Percentiles rank a stretch among this genome's conserved stretches.
phyloP scores from a whole-genome alignment of 2,113 vertebrate species.

The Microcebus jonahi region DNA sequence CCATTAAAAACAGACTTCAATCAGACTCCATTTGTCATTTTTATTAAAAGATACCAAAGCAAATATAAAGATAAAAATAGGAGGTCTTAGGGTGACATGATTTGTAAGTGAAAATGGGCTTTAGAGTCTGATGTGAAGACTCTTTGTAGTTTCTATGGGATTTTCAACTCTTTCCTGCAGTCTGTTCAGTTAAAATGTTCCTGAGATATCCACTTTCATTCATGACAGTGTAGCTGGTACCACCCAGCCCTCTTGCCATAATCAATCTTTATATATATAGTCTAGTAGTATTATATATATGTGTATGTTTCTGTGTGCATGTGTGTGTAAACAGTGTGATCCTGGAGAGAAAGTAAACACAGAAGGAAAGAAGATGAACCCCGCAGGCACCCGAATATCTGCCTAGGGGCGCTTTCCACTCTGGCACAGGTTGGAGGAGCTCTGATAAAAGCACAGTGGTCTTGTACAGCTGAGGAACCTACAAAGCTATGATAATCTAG shows the following conservation, averaged over 20 bases:
- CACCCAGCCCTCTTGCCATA: not conserved
- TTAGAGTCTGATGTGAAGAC: not conserved
- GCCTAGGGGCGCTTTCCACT: not conserved
- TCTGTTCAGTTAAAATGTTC: not conserved
- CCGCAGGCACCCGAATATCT: not conserved
- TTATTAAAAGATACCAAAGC: constrained; percentile 1
- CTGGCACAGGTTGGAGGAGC: not conserved
- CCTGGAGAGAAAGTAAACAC: not conserved
- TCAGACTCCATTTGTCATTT: not conserved
- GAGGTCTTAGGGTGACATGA: not conserved
- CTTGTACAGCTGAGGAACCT: not conserved
- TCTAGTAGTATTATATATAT: not conserved
- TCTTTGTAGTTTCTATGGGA: not conserved
- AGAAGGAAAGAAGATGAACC: not conserved
- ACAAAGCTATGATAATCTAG: not conserved
- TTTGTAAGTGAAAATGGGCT: not conserved
- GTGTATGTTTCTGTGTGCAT: not conserved
- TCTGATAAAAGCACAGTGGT: not conserved
- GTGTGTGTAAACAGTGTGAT: not conserved
- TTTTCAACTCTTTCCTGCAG: not conserved
- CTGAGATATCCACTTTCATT: not conserved
- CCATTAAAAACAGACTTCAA: not conserved
- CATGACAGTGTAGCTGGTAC: not conserved
- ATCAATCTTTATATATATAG: not conserved
- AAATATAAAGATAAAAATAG: not conserved